phyloP scores from a whole-genome alignment of 2,797 vertebrate species.

The Pelochelys cantorii region DNA sequence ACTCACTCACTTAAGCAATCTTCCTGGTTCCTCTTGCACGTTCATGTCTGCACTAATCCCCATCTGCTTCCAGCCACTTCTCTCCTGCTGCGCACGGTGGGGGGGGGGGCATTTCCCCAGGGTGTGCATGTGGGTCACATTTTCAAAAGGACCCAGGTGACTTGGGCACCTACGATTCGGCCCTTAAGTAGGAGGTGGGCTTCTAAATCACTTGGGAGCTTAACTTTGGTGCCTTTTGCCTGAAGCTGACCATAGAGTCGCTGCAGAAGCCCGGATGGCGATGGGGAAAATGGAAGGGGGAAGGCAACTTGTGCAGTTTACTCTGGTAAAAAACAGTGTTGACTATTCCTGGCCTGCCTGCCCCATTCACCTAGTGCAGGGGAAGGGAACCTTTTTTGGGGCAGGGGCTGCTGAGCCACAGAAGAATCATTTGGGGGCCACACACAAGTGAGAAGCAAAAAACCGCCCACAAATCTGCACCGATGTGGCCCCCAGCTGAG shows the following conservation, averaged over 20 bases:
- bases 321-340: background rate
- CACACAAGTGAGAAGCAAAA: too few relatives aligned
- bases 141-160: background rate
- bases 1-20: background rate
- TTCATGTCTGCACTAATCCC: background rate
- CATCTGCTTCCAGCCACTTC: background rate
- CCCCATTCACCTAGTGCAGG: too few relatives aligned
- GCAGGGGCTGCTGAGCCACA: too few relatives aligned
- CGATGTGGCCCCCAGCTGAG: too few relatives aligned
- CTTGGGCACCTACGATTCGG: background rate
- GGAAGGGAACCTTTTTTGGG: too few relatives aligned
- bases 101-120: background rate
- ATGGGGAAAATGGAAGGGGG: too few relatives aligned
- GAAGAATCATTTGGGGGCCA: too few relatives aligned
- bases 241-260: background rate
- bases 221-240: background rate
- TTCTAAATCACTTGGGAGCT: background rate
- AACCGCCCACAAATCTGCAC: too few relatives aligned
- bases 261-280: background rate
- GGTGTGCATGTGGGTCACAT: too few relatives aligned
- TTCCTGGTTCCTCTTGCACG: background rate
- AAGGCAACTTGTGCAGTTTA: background rate
- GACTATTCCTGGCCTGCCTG: background rate
- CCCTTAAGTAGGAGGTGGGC: too few relatives aligned
- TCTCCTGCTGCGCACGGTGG: too few relatives aligned